A percentile compares a stretch with the other conserved stretches of the same genome.
phyloP scores from a whole-genome alignment of 2,888 invertebrate species.

The Meandrusa payeni region DNA sequence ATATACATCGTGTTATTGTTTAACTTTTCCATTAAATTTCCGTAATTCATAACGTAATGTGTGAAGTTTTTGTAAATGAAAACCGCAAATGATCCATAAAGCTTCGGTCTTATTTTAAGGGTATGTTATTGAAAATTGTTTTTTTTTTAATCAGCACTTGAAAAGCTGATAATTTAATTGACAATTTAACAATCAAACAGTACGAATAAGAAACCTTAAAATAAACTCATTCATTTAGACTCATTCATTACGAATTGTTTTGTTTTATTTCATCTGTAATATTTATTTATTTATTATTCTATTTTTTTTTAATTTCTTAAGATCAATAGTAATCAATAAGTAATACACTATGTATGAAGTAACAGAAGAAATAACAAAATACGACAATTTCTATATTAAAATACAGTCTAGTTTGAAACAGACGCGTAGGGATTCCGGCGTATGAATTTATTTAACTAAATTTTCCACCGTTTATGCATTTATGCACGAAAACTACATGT shows the following conservation, averaged over 20 bases:
- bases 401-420: conserved; percentile 11
- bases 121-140: neutral
- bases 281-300: no score
- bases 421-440: conserved; percentile 10
- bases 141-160: no score
- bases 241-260: no score
- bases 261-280: no score
- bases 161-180: no score
- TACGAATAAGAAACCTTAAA: no score
- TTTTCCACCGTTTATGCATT: conserved; percentile 16
- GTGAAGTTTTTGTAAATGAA: conserved; percentile 9
- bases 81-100: conserved; percentile 1
- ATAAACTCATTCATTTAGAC: no score
- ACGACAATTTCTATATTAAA: neutral
- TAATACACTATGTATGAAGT: no score
- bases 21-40: conserved; percentile 10
- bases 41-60: conserved; percentile 9
- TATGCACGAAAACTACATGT: conserved; percentile 15
- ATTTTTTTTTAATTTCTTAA: no score
- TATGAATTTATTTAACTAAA: conserved; percentile 20
- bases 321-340: no score
- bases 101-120: neutral
- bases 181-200: no score
- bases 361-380: no score
- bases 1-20: conserved; percentile 3